Evolutionary conservation across 2,888 invertebrate genomes (phyloP).

Genomic region (Paralinhomoeus sp.): DNA sequence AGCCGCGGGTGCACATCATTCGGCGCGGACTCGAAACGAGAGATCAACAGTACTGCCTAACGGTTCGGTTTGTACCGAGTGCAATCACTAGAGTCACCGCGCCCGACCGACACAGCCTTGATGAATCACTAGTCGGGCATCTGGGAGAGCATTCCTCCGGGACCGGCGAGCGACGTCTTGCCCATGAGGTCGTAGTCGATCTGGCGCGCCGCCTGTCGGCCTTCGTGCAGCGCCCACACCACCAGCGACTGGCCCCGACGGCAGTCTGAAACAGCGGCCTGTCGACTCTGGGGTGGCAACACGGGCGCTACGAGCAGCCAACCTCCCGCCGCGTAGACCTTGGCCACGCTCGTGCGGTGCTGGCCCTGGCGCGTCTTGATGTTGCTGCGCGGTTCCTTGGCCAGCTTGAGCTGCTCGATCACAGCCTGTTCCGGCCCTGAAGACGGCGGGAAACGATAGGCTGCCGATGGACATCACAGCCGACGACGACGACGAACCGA

Average conservation of each 20-base stretch:
- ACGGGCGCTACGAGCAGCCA: slow-evolving; percentile 14
- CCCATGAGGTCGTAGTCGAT: slow-evolving; percentile 59
- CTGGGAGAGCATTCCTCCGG: slow-evolving; percentile 39
- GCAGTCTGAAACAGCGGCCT: slow-evolving; percentile 72
- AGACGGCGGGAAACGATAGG: too few relatives aligned
- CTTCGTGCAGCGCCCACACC: slow-evolving; percentile 94
- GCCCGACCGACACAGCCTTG: too few relatives aligned
- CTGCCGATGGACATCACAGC: too few relatives aligned
- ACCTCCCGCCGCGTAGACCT: slow-evolving; percentile 90
- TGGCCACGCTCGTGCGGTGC: slow-evolving; percentile 53
- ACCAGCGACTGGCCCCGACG: slow-evolving; percentile 93
- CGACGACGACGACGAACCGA: too few relatives aligned
- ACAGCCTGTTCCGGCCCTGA: slow-evolving; percentile 37
- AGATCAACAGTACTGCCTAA: too few relatives aligned
- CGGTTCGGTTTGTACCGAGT: too few relatives aligned
- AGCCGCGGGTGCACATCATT: too few relatives aligned
- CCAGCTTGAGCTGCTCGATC: slow-evolving; percentile 49
- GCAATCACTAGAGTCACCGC: too few relatives aligned
- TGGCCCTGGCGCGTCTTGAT: slow-evolving; percentile 52
- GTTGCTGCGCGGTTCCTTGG: slow-evolving; percentile 73
- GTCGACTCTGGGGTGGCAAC: background rate
- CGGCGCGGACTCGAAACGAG: too few relatives aligned
- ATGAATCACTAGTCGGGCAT: too few relatives aligned
- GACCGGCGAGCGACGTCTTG: slow-evolving; percentile 57
- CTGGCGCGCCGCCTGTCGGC: slow-evolving; percentile 83